Evolutionary conservation across 2,113 vertebrate genomes (phyloP).

Genomic region (Vulpes lagopus): DNA sequence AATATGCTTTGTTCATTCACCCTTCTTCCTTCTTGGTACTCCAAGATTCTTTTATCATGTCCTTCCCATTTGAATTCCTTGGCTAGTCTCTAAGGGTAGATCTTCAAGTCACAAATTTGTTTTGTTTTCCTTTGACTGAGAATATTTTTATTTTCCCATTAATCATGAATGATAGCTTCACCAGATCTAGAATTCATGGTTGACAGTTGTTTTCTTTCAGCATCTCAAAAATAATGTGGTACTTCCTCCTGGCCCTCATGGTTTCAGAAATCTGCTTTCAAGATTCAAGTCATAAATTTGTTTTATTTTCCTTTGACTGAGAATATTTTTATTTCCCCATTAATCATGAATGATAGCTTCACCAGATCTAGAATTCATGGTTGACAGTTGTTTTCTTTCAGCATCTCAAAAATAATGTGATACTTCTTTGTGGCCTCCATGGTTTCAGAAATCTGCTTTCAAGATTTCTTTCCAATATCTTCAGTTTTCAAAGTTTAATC

Average conservation of each 20-base stretch:
- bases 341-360: neutral
- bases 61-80: neutral
- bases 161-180: neutral
- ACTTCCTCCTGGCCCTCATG: neutral
- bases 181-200: neutral
- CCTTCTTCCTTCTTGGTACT: neutral
- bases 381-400: constrained; percentile 6
- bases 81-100: neutral
- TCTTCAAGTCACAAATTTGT: neutral
- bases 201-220: constrained; percentile 7
- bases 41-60: neutral
- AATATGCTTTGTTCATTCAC: neutral
- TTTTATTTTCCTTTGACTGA: neutral
- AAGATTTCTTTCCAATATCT: neutral
- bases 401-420: neutral
- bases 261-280: neutral
- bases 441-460: neutral
- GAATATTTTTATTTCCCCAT: neutral
- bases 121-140: neutral
- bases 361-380: neutral
- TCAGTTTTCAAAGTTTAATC: neutral
- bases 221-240: neutral
- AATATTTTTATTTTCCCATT: neutral
- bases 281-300: neutral
- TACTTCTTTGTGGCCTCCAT: neutral